Percentiles rank a stretch among this genome's conserved stretches.
Evolutionary conservation across 2,888 invertebrate genomes (phyloP).

Genomic region (Suillia variegata): DNA sequence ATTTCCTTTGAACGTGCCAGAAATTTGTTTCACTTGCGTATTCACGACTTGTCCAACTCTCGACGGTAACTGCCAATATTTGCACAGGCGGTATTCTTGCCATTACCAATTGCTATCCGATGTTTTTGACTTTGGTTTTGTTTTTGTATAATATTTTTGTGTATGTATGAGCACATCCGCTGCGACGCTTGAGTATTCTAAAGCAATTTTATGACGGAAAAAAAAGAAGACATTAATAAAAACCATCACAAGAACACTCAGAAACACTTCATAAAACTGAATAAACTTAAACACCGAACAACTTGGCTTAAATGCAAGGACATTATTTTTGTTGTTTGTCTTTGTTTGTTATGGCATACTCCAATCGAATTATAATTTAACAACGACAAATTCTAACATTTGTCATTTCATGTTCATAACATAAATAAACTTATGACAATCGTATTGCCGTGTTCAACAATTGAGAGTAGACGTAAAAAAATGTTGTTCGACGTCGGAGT

Average conservation of each 20-base stretch:
- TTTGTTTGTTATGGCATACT: too few relatives aligned
- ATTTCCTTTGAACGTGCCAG: too few relatives aligned
- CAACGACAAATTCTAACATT: not conserved
- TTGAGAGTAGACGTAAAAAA: too few relatives aligned
- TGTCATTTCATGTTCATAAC: not conserved
- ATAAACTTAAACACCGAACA: too few relatives aligned
- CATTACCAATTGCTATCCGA: not conserved
- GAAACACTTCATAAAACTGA: not conserved
- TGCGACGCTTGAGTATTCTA: not conserved
- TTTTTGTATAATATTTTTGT: too few relatives aligned
- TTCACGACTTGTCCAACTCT: not conserved
- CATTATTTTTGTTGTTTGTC: too few relatives aligned
- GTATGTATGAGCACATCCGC: constrained; percentile 2
- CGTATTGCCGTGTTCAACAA: too few relatives aligned
- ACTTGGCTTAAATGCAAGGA: too few relatives aligned
- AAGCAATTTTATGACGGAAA: not conserved
- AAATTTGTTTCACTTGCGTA: not conserved
- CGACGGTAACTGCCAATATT: not conserved
- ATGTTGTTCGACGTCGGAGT: not conserved
- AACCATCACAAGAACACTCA: too few relatives aligned
- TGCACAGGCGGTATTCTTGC: not conserved
- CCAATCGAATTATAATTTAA: constrained; percentile 1
- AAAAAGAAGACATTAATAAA: too few relatives aligned
- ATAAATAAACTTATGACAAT: too few relatives aligned
- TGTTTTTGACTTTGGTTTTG: not conserved